Conservation (phyloP, 2,797 vertebrate genomes). For the Cossypha dichroa region DNA sequence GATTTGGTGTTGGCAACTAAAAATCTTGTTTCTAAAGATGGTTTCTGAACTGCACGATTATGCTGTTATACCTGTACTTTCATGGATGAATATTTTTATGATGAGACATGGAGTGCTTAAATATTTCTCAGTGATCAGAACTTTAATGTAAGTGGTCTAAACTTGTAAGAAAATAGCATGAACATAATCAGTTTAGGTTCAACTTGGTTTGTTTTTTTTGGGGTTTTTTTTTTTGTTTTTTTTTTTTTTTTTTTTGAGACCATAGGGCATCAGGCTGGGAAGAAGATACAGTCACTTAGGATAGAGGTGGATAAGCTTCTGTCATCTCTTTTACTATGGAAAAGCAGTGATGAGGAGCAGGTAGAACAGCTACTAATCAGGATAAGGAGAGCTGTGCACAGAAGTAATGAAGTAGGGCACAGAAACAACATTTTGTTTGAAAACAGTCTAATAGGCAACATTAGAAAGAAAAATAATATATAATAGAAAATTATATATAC, state of each 20-base stretch:
- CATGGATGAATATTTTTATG: neutral
- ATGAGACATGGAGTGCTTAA: neutral
- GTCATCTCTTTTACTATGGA: neutral
- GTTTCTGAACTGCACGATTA: neutral
- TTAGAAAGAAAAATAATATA: neutral
- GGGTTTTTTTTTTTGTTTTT: neutral
- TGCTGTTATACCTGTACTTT: neutral
- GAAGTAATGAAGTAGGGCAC: neutral
- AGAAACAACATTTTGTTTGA: neutral
- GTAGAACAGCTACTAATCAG: neutral
- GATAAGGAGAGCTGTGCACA: neutral
- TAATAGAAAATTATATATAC: too few relatives aligned
- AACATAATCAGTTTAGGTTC: neutral
- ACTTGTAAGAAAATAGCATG: neutral
- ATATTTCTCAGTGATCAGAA: conserved; percentile 1
- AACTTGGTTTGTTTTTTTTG: neutral
- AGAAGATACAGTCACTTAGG: neutral
- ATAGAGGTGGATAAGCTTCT: neutral
- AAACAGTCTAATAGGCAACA: neutral
- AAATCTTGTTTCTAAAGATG: neutral
- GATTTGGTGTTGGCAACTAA: neutral
- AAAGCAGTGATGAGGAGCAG: neutral
- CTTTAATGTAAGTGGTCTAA: neutral
- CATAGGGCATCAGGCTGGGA: neutral
- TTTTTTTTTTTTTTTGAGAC: neutral